phyloP scores from a whole-genome alignment of 2,113 vertebrate species.

The Bothrops jararaca region DNA sequence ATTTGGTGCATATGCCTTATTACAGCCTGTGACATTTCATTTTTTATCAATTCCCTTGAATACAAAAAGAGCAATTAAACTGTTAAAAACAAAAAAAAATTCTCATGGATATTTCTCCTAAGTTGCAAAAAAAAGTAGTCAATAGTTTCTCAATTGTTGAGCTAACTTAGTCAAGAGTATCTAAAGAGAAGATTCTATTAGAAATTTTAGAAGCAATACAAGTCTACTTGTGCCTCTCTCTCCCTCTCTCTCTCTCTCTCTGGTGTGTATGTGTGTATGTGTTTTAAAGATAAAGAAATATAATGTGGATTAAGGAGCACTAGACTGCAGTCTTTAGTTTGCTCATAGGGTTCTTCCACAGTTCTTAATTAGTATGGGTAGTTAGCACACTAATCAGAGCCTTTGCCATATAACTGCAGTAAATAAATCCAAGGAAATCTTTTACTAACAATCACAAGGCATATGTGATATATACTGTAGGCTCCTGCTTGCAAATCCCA shows the following conservation, averaged over 20 bases:
- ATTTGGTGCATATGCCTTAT: neutral
- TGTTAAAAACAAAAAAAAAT: neutral
- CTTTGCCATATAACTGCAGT: neutral
- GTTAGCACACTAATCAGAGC: neutral
- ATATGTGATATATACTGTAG: neutral
- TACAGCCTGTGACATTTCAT: neutral
- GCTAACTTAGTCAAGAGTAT: neutral
- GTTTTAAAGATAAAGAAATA: neutral
- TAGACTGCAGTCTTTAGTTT: neutral
- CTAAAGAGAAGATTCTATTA: neutral
- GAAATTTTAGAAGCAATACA: neutral
- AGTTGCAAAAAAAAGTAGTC: neutral
- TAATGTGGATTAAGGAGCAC: neutral
- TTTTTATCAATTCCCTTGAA: neutral
- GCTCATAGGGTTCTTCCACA: neutral
- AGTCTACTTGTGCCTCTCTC: neutral
- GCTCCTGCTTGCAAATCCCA: neutral
- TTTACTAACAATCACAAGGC: neutral
- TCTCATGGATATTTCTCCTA: neutral
- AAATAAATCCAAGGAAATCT: neutral
- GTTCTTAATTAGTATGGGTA: neutral
- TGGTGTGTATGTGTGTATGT: neutral
- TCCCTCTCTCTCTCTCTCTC: no score
- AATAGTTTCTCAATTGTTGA: neutral
- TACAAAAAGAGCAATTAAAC: fast-evolving